A percentile compares a stretch with the other conserved stretches of the same genome.
Conservation (phyloP, 2,888 invertebrate species). For the Stenolophus ochropezus region DNA sequence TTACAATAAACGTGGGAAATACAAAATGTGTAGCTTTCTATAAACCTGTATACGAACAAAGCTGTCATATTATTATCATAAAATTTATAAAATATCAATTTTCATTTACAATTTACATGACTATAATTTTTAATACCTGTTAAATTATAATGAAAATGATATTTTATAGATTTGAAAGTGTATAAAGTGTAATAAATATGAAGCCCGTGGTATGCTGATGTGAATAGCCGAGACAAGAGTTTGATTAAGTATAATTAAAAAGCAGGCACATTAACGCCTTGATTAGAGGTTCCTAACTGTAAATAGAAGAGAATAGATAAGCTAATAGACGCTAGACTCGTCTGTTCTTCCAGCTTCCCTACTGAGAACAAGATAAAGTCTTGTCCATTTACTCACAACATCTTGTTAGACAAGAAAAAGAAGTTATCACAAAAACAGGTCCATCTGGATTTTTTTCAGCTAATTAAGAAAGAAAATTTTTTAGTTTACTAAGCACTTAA, state of each 20-base stretch:
- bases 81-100: neutral
- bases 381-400: conserved; percentile 35
- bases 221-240: conserved; percentile 23
- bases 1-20: neutral
- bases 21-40: neutral
- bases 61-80: neutral
- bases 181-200: neutral
- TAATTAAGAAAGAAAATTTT: neutral
- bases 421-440: neutral
- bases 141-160: neutral
- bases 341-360: conserved; percentile 22
- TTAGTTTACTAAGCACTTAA: too few species aligned
- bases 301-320: conserved; percentile 10
- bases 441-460: neutral
- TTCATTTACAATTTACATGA: neutral
- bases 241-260: conserved; percentile 39
- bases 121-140: neutral
- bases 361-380: conserved; percentile 26
- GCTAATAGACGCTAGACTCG: conserved; percentile 12
- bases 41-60: too few species aligned
- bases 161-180: neutral
- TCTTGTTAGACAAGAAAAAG: conserved; percentile 13
- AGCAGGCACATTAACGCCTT: conserved; percentile 36
- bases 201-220: too few species aligned
- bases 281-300: conserved; percentile 37